A percentile compares a stretch with the other conserved stretches of the same genome.
phyloP scores from a whole-genome alignment of 2,797 vertebrate genomes.

The Iguana delicatissima region DNA sequence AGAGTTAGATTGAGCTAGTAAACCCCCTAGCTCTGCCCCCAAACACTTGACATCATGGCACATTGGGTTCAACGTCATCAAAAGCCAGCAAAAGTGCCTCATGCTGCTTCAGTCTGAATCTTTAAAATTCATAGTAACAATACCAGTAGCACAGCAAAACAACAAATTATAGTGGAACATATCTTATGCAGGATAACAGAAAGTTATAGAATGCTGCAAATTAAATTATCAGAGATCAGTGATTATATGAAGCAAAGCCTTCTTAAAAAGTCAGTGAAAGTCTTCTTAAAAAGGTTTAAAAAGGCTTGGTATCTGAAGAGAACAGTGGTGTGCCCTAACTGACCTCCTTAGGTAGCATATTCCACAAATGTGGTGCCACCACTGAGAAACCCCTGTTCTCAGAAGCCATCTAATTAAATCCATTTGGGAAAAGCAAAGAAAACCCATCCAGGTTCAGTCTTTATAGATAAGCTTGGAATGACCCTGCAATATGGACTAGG shows the following conservation, averaged over 20 bases:
- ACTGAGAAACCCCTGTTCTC: neutral
- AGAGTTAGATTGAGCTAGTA: too few species aligned
- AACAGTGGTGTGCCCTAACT: neutral
- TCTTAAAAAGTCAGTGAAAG: neutral
- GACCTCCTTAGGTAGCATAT: neutral
- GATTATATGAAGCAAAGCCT: neutral
- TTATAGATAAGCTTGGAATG: neutral
- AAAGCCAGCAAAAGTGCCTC: too few species aligned
- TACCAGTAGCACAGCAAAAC: neutral
- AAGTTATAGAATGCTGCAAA: neutral
- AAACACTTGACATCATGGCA: too few species aligned
- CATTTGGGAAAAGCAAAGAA: neutral
- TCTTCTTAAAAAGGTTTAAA: neutral
- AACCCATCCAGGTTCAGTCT: neutral
- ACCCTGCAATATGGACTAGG: neutral
- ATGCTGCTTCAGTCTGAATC: too few species aligned
- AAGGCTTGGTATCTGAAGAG: neutral
- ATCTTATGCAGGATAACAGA: neutral
- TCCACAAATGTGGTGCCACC: neutral
- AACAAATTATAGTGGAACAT: neutral
- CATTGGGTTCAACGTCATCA: too few species aligned
- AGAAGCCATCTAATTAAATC: neutral
- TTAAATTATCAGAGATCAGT: neutral
- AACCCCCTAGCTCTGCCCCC: too few species aligned
- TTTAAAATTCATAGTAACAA: neutral